phyloP scores from a whole-genome alignment of 1,140 invertebrate species.

The Rhizoglyphus robini region DNA sequence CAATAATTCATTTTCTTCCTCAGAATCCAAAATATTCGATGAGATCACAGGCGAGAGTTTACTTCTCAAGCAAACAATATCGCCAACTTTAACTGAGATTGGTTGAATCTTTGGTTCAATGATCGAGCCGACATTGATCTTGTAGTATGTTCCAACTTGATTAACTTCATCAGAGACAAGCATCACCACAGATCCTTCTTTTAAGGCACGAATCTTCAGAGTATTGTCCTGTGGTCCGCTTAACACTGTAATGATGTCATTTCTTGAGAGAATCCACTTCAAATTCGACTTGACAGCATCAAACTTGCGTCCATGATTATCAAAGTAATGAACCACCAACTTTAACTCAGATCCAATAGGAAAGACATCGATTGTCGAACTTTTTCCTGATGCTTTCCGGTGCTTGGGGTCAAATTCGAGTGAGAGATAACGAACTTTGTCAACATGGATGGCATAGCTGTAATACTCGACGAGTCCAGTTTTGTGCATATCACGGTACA shows the following conservation, averaged over 20 bases:
- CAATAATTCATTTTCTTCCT: not conserved
- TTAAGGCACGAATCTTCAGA: conserved; percentile 8
- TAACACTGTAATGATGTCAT: conserved; percentile 9
- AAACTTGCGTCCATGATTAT: conserved; percentile 8
- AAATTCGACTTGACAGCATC: conserved; percentile 9
- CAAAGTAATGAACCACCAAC: not conserved
- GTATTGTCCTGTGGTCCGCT: not conserved
- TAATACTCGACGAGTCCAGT: not conserved
- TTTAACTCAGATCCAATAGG: conserved; percentile 15
- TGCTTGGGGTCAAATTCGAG: not conserved
- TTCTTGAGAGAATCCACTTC: not conserved
- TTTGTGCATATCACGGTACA: not conserved
- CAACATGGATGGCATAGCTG: not conserved
- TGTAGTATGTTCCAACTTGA: not conserved
- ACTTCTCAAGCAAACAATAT: not conserved
- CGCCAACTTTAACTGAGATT: not conserved
- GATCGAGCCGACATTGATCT: not conserved
- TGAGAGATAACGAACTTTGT: not conserved
- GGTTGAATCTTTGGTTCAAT: not conserved
- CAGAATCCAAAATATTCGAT: not conserved
- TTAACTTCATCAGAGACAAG: conserved; percentile 5
- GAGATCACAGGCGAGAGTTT: not conserved
- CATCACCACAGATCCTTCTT: not conserved
- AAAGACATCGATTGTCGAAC: not conserved
- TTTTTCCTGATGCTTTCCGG: not conserved